A percentile compares a stretch with the other conserved stretches of the same genome.
phyloP scores from a whole-genome alignment of 2,113 vertebrate genomes.

The Atlantisia rogersi region DNA sequence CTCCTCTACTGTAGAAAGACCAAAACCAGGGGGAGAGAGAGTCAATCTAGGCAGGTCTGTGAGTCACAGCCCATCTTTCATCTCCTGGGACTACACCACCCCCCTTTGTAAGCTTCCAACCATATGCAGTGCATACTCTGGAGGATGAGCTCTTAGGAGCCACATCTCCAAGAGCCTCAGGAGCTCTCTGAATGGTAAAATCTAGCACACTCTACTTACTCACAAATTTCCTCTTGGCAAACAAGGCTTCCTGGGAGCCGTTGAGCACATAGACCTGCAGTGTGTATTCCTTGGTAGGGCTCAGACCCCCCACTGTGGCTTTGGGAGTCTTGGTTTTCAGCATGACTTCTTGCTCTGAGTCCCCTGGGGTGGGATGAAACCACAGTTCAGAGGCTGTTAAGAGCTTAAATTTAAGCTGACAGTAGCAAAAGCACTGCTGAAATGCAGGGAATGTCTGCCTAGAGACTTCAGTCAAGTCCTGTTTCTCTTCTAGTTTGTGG shows the following conservation, averaged over 20 bases:
- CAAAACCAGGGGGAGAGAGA: background rate
- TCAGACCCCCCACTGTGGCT: conserved; percentile 89
- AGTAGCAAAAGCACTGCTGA: background rate
- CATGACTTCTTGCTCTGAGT: conserved; percentile 90
- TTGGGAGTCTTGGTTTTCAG: conserved; percentile 89
- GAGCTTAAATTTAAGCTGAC: conserved; percentile 19
- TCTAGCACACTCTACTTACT: conserved; percentile 78
- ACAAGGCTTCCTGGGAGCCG: conserved; percentile 81
- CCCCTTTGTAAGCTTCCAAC: background rate
- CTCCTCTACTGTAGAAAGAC: conserved; percentile 57
- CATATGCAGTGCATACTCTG: background rate
- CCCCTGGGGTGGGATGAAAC: conserved; percentile 74
- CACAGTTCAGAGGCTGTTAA: background rate
- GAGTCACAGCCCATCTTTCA: background rate
- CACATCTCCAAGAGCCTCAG: background rate
- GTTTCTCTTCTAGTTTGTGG: background rate
- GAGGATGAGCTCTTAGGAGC: background rate
- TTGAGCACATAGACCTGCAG: conserved; percentile 88
- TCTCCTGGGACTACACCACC: background rate
- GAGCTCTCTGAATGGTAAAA: background rate
- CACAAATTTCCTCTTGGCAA: conserved; percentile 89
- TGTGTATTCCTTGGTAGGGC: conserved; percentile 85
- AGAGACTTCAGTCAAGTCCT: background rate
- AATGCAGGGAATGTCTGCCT: conserved; percentile 44
- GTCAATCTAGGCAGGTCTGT: background rate